Base-by-base conservation (phyloP, 2,113 vertebrate genomes). In the Notarius lentiginosus region DNA sequence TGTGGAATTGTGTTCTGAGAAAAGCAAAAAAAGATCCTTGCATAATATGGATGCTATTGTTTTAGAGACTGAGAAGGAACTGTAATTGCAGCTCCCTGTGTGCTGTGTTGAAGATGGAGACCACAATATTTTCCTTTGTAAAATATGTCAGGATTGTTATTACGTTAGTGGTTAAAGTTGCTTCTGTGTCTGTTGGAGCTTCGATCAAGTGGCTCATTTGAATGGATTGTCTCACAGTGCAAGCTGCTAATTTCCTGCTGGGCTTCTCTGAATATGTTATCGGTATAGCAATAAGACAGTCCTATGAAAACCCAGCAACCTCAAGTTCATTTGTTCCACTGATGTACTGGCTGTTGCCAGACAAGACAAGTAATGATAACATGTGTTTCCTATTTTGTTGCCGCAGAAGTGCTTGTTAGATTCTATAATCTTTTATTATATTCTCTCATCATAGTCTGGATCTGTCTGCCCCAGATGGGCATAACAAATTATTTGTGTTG, bases 221-320 rank as follows among this genome's bases (percentile, higher is more conserved):
- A 27, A 60, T 83, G 53, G 63, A 83, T 83, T 30, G 56, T 79
- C 24, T 75, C 41, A 2, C 66, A 49, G 65, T 10, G 79, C 56
- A 61, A 68, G 30, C 63, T 83, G 84, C 85, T 88, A 77, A 88
- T 86, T 75, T 86, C 84, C 72, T 72, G 70, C 87, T 79, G 87
- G 18, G 80, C 79, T 77, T 83, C 53, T 86, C 68, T 79, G 61
- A 79, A 53, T 83, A 49, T 72, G 34, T 87, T 87, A 83, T 83
- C 80, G 53, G 58, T 63, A 83, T 18, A 76, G 86, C 55, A 86
- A 86, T 88, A 79, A 86, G 86, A 58, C 80, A 75, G 60, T 77
- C 53, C 41, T 34, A 60, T 86, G 51, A 68, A 86, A 86, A 79
- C 87, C 49, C 58, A 58, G 20, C 79, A 73, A 49, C 51, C 79